Evolutionary conservation across 2,113 vertebrate genomes (phyloP), one percentile per base, ranked within the genome.

Genomic region (Festucalex cinctus): DNA sequence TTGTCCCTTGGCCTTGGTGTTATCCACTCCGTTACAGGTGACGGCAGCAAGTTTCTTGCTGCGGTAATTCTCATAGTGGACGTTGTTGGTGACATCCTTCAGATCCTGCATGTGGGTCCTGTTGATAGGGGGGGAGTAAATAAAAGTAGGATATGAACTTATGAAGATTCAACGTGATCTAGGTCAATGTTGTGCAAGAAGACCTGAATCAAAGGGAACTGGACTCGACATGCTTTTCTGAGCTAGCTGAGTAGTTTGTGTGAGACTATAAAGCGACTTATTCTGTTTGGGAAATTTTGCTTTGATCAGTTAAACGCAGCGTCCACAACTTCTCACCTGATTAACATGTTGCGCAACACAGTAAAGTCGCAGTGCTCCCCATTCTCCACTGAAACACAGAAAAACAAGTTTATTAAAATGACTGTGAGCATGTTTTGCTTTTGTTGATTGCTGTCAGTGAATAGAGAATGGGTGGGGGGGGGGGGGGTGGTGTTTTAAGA

Each of bases 51-150:
- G 90, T 59, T 93, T 93, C 84, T 83, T 92, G 68, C 92, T 93
- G 71, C 92, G 90, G 66, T 93, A 93, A 63, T 93, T 93, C 74
- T 93, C 92, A 1, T 93, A 93, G 69, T 93, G 92, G 62, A 93
- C 91, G 9, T 93, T 93, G 77, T 93, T 93, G 73, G 92, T 93
- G 61, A 93, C 92, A 0, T 93, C 92, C 78, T 93, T 93, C 28
- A 93, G 80, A 57, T 93, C 92, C 83, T 93, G 92, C 92, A 93
- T 93, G 37, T 93, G 92, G 13, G 92, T 93, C 69, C 92, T 93
- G 0, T 6, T n/a, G 24, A 35, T 22, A 14, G 4, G 4, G 24
- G 2, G 10, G 1, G 12, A 58, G 16, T n/a, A n/a, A n/a, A n/a
- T n/a, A n/a, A 17, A 64, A 16, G 6, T 22, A 43, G n/a, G n/a